A percentile compares a stretch with the other conserved stretches of the same genome.
phyloP scores from a whole-genome alignment of 2,113 vertebrate species.

The Macrotus californicus region DNA sequence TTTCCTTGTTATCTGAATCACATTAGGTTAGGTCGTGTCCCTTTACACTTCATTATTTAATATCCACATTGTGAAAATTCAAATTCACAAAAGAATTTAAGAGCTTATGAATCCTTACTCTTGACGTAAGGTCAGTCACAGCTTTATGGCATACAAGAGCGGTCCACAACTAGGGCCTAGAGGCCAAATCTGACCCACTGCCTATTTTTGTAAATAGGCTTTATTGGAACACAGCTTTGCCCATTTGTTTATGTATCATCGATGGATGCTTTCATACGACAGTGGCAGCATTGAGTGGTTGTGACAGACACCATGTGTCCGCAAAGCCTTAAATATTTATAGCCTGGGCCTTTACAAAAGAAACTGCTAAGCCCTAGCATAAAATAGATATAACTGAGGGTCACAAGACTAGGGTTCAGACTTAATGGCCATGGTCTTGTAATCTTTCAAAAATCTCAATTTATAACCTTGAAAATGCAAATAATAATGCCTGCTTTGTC shows the following conservation, averaged over 20 bases:
- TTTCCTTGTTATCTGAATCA: background rate
- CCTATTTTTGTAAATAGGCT: constrained; percentile 25
- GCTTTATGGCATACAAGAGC: background rate
- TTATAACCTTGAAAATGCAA: constrained; percentile 1
- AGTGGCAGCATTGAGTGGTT: background rate
- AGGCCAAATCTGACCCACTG: background rate
- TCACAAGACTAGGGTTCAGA: background rate
- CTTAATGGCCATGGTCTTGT: background rate
- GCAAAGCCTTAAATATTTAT: constrained; percentile 31
- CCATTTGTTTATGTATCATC: background rate
- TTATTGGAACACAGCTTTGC: background rate
- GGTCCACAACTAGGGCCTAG: background rate
- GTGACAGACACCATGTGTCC: constrained; percentile 7
- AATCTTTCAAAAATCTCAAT: background rate
- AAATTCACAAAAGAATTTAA: constrained; percentile 24
- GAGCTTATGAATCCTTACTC: background rate
- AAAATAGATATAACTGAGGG: background rate
- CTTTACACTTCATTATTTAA: constrained; percentile 5
- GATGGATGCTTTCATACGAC: background rate
- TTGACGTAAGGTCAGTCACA: constrained; percentile 2
- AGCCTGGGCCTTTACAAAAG: background rate
- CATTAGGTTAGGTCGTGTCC: background rate
- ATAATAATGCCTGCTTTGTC: background rate
- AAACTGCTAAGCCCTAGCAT: background rate
- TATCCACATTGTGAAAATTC: constrained; percentile 32